These are phyloP conservation scores for Tridacna crocea DNA, from an alignment of 2,888 invertebrate species.

Conservation along the genomic window DNA sequence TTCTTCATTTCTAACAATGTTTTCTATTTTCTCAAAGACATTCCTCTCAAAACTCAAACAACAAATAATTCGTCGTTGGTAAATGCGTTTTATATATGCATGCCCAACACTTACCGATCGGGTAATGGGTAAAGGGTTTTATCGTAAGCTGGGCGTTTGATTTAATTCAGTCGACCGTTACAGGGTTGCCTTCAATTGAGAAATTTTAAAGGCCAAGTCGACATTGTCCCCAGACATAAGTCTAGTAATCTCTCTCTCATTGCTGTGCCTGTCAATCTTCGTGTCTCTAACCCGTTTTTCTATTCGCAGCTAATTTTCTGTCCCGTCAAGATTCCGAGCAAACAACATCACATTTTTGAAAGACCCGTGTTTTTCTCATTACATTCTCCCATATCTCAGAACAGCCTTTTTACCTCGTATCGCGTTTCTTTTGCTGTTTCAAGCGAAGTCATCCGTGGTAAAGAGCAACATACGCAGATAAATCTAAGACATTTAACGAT, in stretches of 20 bases:
- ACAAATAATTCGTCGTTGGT: too few species aligned
- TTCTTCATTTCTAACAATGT: not conserved
- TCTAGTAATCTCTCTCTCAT: not conserved
- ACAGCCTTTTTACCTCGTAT: slow-evolving; percentile 57
- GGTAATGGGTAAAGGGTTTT: too few species aligned
- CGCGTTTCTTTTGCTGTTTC: slow-evolving; percentile 65
- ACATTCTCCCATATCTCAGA: slow-evolving; percentile 52
- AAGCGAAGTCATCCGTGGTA: slow-evolving; percentile 64
- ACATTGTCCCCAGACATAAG: slow-evolving; percentile 8
- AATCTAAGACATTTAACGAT: slow-evolving; percentile 59
- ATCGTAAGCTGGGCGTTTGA: too few species aligned
- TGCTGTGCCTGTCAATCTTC: slow-evolving; percentile 20
- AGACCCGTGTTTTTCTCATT: slow-evolving; percentile 43
- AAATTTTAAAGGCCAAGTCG: not conserved
- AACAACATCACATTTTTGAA: not conserved
- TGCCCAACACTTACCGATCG: too few species aligned
- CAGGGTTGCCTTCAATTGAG: too few species aligned
- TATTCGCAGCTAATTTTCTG: slow-evolving; percentile 8
- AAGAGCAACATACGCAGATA: slow-evolving; percentile 64
- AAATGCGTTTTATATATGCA: too few species aligned
- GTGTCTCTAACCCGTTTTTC: slow-evolving; percentile 10
- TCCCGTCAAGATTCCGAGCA: slow-evolving; percentile 2
- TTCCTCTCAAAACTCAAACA: too few species aligned
- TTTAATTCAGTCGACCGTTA: too few species aligned
- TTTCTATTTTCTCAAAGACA: not conserved